Base-by-base conservation (phyloP, 2,888 invertebrate genomes). In the Sarcophaga rosellei region DNA sequence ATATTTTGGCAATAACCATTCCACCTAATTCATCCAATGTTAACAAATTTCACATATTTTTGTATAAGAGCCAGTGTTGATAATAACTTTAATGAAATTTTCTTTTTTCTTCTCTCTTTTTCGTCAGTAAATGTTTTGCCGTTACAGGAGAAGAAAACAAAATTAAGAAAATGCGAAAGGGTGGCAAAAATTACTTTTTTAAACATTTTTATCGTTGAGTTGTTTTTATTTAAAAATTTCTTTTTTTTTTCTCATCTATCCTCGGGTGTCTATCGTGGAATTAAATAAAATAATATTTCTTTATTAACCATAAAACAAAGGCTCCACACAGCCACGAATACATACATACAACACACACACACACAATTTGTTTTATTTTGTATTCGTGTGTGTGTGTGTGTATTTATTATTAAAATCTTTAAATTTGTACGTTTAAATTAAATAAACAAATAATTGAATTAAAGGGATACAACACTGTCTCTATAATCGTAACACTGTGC, bases 391-490 rank as follows among this genome's bases (percentile, higher is more conserved):
- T 35, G 35, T 35, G 2, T 35, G 35, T 35, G 65, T 70, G 65
- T 82, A 5, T 72, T 82, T 65, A 35, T 53, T 53, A 17, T 53
- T 15, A 20, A 61, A 72, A 65, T 82, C 59, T 23, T 77, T 47
- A 82, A 77, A 72, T 82, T 72, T 70, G 65, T 72, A 66, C 47
- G 77, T 77, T 82, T 66, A 82, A 82, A 62, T 76, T 59, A 82
- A 70, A 77, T 77, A 82, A 62, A 57, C 45, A 82, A 70, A 77
- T 77, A 82, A 82, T 82, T 82, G 65, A 82, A 82, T 82, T 72
- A 66, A 77, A 73, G 61, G 61, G 66, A 85, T 74, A 74, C 45
- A 57, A n/a, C 70, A 65, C 45, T 84, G 53, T 6, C 4, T 6
- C 17, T 53, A 53, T 17, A 15, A 15, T 57, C 57, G 23, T 6